Conservation (phyloP, 2,888 invertebrate genomes). For the Cryptocheilus praepositus region DNA sequence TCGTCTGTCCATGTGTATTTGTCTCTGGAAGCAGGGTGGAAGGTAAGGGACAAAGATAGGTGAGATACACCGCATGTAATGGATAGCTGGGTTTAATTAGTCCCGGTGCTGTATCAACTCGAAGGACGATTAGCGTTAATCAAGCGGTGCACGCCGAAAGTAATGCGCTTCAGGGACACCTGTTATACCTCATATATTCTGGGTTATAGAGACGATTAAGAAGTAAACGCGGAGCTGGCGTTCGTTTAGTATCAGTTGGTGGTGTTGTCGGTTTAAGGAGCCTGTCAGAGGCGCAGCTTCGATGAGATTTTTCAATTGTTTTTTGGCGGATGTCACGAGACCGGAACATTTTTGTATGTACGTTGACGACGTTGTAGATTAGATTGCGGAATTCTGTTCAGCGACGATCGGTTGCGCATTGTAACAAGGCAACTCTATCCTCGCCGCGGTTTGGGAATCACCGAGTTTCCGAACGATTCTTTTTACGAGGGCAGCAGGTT, state of each 20-base stretch:
- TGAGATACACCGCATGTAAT: background rate
- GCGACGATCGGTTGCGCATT: no score
- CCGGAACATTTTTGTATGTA: no score
- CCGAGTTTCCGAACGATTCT: slow-evolving; percentile 36
- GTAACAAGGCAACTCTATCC: no score
- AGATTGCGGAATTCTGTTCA: no score
- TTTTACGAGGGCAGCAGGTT: slow-evolving; percentile 41
- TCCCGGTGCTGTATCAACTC: slow-evolving; percentile 1
- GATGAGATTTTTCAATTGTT: no score
- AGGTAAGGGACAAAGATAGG: background rate
- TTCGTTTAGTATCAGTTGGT: no score
- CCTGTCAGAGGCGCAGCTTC: no score
- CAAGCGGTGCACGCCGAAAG: slow-evolving; percentile 17
- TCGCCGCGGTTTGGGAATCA: slow-evolving; percentile 19
- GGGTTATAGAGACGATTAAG: background rate
- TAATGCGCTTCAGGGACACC: slow-evolving; percentile 22
- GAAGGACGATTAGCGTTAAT: slow-evolving; percentile 20
- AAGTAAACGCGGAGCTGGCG: no score
- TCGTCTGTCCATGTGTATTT: no score
- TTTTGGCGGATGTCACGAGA: no score
- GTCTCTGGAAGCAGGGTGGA: background rate
- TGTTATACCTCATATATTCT: slow-evolving; percentile 2
- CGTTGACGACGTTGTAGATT: no score
- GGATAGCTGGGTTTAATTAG: slow-evolving; percentile 18
- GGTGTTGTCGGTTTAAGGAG: no score